Evolutionary conservation across 2,888 invertebrate genomes (phyloP).

Genomic region (Platerodrilus igneus): DNA sequence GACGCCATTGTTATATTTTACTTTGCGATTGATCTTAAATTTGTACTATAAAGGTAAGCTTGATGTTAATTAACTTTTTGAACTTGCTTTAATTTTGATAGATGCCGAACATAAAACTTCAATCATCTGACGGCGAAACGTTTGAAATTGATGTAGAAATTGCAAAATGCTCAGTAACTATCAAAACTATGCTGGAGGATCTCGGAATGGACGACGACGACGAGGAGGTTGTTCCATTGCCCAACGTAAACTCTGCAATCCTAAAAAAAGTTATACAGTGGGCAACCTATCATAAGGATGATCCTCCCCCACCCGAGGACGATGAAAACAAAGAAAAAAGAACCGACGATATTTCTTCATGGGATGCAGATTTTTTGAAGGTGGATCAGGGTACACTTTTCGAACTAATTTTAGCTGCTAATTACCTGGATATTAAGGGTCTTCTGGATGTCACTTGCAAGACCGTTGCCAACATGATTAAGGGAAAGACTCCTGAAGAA

Average conservation of each 20-base stretch:
- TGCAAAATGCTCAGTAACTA: slow-evolving; percentile 95
- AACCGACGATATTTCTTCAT: slow-evolving; percentile 98
- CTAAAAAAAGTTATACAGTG: slow-evolving; percentile 90
- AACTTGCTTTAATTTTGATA: too few species aligned
- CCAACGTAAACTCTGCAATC: slow-evolving; percentile 96
- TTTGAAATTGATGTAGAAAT: slow-evolving; percentile 97
- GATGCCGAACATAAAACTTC: slow-evolving; percentile 93
- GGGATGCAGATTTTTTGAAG: slow-evolving; percentile 99
- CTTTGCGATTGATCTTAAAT: too few species aligned
- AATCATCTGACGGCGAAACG: slow-evolving; percentile 91
- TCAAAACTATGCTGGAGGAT: slow-evolving; percentile 97
- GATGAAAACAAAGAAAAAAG: slow-evolving; percentile 96
- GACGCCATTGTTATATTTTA: too few species aligned
- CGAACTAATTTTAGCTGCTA: slow-evolving; percentile 93
- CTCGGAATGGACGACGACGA: slow-evolving; percentile 88
- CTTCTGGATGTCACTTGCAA: slow-evolving; percentile 97
- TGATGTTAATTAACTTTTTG: too few species aligned
- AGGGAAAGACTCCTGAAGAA: slow-evolving; percentile 96
- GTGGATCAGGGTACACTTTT: slow-evolving; percentile 96
- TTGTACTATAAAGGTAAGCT: too few species aligned
- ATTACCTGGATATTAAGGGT: slow-evolving; percentile 94
- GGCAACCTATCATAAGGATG: slow-evolving; percentile 93
- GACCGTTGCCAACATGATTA: slow-evolving; percentile 97
- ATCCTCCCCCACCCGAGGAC: slow-evolving; percentile 93
- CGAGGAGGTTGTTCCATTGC: slow-evolving; percentile 92